These are phyloP conservation scores for Tetragonisca angustula DNA, from an alignment of 2,888 invertebrate species.

Conservation along the genomic window DNA sequence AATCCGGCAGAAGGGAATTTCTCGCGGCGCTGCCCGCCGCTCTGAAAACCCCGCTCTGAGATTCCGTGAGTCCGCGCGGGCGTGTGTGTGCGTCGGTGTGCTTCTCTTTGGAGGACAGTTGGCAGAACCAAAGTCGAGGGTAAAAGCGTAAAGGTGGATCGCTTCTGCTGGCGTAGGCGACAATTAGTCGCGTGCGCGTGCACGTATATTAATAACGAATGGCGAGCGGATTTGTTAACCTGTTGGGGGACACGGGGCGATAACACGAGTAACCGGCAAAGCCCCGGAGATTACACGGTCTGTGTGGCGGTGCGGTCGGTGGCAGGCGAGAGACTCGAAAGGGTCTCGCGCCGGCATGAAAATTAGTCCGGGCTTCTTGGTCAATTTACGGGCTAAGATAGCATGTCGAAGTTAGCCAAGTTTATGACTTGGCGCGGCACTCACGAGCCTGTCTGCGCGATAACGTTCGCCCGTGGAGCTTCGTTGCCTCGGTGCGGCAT, in stretches of 20 bases:
- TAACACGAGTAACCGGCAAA: constrained; percentile 47
- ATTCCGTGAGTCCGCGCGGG: too few species aligned
- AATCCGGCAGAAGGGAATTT: constrained; percentile 3
- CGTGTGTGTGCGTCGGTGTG: background rate
- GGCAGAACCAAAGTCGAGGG: background rate
- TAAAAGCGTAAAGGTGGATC: constrained; percentile 8
- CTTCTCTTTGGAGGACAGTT: background rate
- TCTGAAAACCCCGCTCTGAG: background rate
- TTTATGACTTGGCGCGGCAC: constrained; percentile 66
- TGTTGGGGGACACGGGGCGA: constrained; percentile 20
- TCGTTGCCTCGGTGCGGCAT: background rate
- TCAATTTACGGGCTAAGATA: constrained; percentile 69
- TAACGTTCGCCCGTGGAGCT: constrained; percentile 47
- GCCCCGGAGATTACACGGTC: constrained; percentile 59
- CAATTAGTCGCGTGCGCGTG: constrained; percentile 56
- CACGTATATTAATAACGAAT: constrained; percentile 57
- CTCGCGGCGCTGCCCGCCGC: background rate
- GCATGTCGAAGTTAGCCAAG: constrained; percentile 66
- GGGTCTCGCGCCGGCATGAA: constrained; percentile 50
- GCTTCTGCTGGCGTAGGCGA: constrained; percentile 7
- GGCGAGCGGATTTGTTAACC: constrained; percentile 54
- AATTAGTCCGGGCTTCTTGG: constrained; percentile 69
- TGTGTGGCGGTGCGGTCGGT: background rate
- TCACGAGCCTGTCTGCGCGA: constrained; percentile 49
- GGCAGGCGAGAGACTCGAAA: background rate